Base-by-base conservation (phyloP, 1,140 invertebrate species). In the Oreohelix idahoensis region DNA sequence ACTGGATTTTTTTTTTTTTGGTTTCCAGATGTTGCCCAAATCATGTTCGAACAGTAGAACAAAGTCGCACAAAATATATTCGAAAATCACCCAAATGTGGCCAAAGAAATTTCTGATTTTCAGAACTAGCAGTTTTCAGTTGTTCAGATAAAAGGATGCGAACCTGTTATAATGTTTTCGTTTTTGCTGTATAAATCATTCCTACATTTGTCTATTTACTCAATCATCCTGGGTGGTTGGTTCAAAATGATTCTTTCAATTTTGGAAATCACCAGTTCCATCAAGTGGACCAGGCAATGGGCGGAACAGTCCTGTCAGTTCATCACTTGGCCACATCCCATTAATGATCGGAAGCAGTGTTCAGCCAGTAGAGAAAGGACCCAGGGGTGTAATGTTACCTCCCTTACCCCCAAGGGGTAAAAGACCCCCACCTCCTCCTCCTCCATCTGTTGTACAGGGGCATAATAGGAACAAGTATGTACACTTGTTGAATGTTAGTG, bases 321-420 rank as follows among this genome's bases (percentile, higher is more conserved):
- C 26, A 32, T 38, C 38, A 23, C 70, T 70, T 13, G 53, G 32
- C 45, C 66, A n/a, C 53, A 53, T 66, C 35, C 78, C 51, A 11
- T 29, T 63, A 35, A 42, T 63, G 36, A 69, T 51, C 51, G 42
- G 35, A 53, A 66, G 63, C 63, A 66, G 63, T 35, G 29, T 66
- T 66, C 63, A 66, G 5, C 29, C 63, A 53, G 1, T 49, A 29
- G 74, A 76, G n/a, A 76, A 76, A 29, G 45, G 74, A 35, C 42
- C 39, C 35, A 77, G 63, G 53, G 66, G 69, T 66, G 58, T 82
- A n/a, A 71, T 42, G 20, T 63, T 83, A 36, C 90, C 90, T 26
- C 90, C 89, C 0, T 85, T 89, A 23, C 96, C 96, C 75, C 96
- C 96, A 82, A 93, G 97, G 86, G 97, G 97, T 92, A 98, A 98